Percentiles rank a stretch among this genome's conserved stretches.
Evolutionary conservation across 2,888 invertebrate species (phyloP).

Genomic region (Euclidia mi): DNA sequence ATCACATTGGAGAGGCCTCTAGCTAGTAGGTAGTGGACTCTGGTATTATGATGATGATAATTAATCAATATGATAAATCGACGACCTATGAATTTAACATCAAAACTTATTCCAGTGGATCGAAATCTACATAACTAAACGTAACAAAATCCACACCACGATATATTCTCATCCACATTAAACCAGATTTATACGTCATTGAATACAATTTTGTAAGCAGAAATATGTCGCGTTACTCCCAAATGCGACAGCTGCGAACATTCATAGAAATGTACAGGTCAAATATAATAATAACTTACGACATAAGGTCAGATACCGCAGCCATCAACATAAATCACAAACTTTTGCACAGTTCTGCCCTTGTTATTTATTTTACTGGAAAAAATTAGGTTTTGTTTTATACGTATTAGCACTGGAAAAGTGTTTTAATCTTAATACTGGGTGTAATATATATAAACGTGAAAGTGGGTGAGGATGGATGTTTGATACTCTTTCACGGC

Average conservation of each 20-base stretch:
- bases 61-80: too few species aligned
- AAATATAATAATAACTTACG: conserved; percentile 65
- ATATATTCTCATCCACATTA: conserved; percentile 9
- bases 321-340: conserved; percentile 65
- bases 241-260: conserved; percentile 50
- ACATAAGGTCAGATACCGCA: conserved; percentile 53
- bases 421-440: not conserved
- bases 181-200: conserved; percentile 17
- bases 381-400: conserved; percentile 32
- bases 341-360: conserved; percentile 59
- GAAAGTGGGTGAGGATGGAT: too few species aligned
- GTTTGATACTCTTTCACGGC: too few species aligned
- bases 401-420: not conserved
- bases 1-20: too few species aligned
- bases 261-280: conserved; percentile 55
- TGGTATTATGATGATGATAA: too few species aligned
- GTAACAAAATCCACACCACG: too few species aligned
- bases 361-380: conserved; percentile 58
- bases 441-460: too few species aligned
- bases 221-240: conserved; percentile 42
- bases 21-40: too few species aligned
- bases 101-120: too few species aligned
- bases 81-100: too few species aligned
- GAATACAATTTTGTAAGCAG: conserved; percentile 36
- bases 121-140: too few species aligned